Evolutionary conservation across 2,113 vertebrate genomes (phyloP), one percentile per base, ranked within the genome.

Genomic region (Uria lomvia): DNA sequence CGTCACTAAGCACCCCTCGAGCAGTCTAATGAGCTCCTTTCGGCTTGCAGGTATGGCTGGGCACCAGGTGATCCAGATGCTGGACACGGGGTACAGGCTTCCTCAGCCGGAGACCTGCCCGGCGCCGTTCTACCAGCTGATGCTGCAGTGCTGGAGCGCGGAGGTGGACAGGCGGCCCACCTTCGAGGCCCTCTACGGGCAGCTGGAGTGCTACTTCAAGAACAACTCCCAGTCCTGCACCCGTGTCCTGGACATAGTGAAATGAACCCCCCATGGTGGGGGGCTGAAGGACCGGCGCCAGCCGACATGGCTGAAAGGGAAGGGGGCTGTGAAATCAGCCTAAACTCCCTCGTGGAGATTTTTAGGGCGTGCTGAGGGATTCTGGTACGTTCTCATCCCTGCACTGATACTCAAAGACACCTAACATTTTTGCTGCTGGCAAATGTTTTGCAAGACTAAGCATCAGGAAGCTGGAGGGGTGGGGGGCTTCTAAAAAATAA

Each of bases 101-200:
- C 71, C 98, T 1, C 97, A 97, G 47, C 99, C 99, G 0, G 4
- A 80, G 4, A 93, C 60, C 14, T 99, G 99, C 71, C 99, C 99
- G 0, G 71, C 21, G 3, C 55, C 92, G 0, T 59, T 99, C 77
- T 99, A 99, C 29, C 82, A 95, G 34, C 98, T 99, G 70, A 99
- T 99, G 99, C 18, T 58, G 38, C 95, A 98, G 17, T 99, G 99
- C 97, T 99, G 99, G 99, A 98, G 95, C 2, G 83, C 80, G 0
- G 88, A 98, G 4, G 97, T 98, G 0, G 42, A 63, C 1, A 95
- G 93, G 2, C 94, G 99, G 4, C 99, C 99, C 47, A 98, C 98
- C 9, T 99, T 99, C 15, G 97, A 99, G 95, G 98, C 82, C 5
- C 97, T 99, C 84, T 98, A 98, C 2, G 97, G 95, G 97, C 97